Evolutionary conservation across 1,140 invertebrate genomes (phyloP), one percentile per base, ranked within the genome.

Genomic region (Stenopsyche tienmushanensis): DNA sequence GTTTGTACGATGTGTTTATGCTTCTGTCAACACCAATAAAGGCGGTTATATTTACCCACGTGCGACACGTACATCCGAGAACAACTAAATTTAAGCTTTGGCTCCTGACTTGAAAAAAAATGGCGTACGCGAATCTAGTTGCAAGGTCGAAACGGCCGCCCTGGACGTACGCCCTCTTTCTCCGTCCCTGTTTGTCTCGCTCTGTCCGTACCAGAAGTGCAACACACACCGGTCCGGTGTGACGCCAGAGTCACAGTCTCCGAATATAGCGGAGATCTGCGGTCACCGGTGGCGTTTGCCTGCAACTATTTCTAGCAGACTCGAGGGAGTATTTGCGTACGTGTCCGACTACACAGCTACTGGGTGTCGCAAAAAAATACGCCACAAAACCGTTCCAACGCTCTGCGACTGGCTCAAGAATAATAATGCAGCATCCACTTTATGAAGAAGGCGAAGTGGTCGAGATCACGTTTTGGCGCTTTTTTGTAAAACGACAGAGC

Each of bases 251-350:
- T 15, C 20, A 44, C 62, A 20, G 62, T 24, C 41, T 21, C 66
- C 62, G 29, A 64, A 68, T 68, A 64, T 68, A 68, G 66, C 63
- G 62, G n/a, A n/a, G n/a, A 52, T 54, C 39, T 29, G 25, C 39
- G 25, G 29, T 15, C 52, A 18, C 52, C 52, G 39, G 52, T 34
- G 52, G 25, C 39, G 15, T 15, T n/a, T 13, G 29, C 29, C 29
- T 34, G 17, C 20, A 57, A 57, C 54, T 57, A 57, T 57, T 57
- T 57, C 54, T 57, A 57, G 54, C 54, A 8, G 3, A 15, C 2
- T 24, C 39, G 34, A 13, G 17, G 17, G 18, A 29, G 39, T 53
- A 53, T 53, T 53, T 53, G 24, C 23, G 50, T 23, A 53, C 23
- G 23, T 23, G 20, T 53, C 24, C 20, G 15, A 15, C 13, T n/a